Conservation (phyloP, 2,797 vertebrate genomes). For the Hippocampus kuda region DNA sequence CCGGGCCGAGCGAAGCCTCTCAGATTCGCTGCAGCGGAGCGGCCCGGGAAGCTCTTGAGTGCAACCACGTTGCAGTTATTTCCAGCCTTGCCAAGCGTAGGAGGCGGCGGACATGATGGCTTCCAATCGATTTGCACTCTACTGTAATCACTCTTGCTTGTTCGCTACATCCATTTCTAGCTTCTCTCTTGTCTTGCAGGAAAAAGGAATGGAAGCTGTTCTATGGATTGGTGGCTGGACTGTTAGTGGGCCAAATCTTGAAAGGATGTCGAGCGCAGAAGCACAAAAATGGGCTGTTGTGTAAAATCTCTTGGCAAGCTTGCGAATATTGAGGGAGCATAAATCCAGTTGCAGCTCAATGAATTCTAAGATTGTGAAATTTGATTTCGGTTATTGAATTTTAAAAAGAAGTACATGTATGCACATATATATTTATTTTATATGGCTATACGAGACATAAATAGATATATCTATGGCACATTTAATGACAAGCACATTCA, state of each 20-base stretch:
- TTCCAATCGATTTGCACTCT: conserved; percentile 65
- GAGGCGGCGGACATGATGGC: conserved; percentile 61
- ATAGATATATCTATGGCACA: too few relatives aligned
- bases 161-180: conserved; percentile 35
- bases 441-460: too few relatives aligned
- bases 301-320: conserved; percentile 1
- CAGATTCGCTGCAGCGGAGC: conserved; percentile 31
- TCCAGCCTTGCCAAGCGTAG: conserved; percentile 58
- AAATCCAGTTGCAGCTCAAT: neutral
- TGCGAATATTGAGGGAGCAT: neutral
- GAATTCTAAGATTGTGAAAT: neutral
- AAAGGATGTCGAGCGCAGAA: conserved; percentile 12
- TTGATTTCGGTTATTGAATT: too few relatives aligned
- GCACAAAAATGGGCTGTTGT: conserved; percentile 4
- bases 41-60: conserved; percentile 61
- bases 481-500: too few relatives aligned
- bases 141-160: conserved; percentile 57
- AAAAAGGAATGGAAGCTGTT: conserved; percentile 25
- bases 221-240: conserved; percentile 12
- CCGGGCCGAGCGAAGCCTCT: conserved; percentile 35
- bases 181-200: conserved; percentile 23
- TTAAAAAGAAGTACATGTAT: too few relatives aligned
- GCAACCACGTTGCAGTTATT: conserved; percentile 61
- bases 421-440: too few relatives aligned
- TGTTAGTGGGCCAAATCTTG: conserved; percentile 14